These are phyloP conservation scores for Chauna torquata DNA, from an alignment of 2,113 vertebrate genomes.

Conservation along the genomic window DNA sequence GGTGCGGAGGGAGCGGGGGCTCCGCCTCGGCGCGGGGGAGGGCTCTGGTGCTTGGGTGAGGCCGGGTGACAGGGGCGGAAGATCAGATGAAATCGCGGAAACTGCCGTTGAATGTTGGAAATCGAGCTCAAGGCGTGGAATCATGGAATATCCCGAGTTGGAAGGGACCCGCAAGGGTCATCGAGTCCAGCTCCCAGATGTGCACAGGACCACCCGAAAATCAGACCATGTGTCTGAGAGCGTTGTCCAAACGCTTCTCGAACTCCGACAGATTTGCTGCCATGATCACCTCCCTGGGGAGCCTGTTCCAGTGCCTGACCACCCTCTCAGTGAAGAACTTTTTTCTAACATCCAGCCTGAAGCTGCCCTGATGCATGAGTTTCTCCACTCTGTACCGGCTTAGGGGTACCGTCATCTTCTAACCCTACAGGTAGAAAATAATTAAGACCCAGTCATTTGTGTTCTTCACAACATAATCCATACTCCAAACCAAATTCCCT, in stretches of 20 bases:
- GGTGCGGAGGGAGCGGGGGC: neutral
- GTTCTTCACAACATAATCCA: neutral
- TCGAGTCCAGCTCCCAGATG: neutral
- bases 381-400: neutral
- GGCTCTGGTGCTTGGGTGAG: neutral
- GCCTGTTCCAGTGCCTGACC: neutral
- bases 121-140: neutral
- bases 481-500: neutral
- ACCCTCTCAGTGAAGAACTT: neutral
- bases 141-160: neutral
- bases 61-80: too few relatives aligned
- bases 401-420: neutral
- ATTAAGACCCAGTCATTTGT: accelerated
- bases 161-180: neutral
- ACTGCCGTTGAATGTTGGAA: neutral
- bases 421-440: neutral
- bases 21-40: accelerated
- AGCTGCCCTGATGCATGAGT: neutral
- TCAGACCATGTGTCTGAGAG: neutral
- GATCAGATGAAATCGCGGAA: neutral
- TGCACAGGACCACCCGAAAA: neutral
- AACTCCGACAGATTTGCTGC: too few relatives aligned
- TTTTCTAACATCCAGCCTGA: neutral
- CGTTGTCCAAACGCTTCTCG: too few relatives aligned
- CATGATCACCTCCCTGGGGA: neutral